Evolutionary conservation across 1,140 invertebrate genomes (phyloP).

Genomic region (Camponotus floridanus): DNA sequence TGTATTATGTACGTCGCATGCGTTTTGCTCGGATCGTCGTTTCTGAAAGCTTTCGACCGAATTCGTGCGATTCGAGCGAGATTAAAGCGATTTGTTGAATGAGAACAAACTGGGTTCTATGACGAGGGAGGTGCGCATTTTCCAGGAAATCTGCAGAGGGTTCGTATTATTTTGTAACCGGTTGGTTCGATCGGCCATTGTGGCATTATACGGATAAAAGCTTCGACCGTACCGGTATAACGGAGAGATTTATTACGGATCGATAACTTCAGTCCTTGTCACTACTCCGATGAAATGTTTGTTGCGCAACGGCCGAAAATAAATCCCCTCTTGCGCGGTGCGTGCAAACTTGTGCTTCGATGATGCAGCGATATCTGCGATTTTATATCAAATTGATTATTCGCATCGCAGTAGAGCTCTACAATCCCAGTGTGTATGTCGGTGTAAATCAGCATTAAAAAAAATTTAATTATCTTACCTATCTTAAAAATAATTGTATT

Average conservation of each 20-base stretch:
- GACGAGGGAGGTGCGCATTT: constrained; percentile 71
- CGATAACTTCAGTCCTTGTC: constrained; percentile 77
- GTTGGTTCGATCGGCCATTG: constrained; percentile 75
- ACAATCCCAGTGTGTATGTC: not conserved
- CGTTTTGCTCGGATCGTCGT: constrained; percentile 62
- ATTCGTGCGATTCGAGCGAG: constrained; percentile 71
- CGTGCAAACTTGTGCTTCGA: constrained; percentile 68
- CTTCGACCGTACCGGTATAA: constrained; percentile 73
- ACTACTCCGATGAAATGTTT: constrained; percentile 77
- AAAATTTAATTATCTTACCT: not conserved
- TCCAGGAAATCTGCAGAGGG: constrained; percentile 74
- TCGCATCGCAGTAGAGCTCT: not conserved
- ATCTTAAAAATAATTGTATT: not conserved
- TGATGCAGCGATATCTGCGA: constrained; percentile 48
- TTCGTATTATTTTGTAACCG: constrained; percentile 78
- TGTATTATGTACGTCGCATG: constrained; percentile 65
- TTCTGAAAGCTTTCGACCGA: constrained; percentile 68
- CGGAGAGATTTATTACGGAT: constrained; percentile 79
- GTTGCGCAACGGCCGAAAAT: constrained; percentile 70
- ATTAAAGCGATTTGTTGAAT: constrained; percentile 77
- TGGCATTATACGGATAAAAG: constrained; percentile 80
- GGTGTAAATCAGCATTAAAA: constrained; percentile 13
- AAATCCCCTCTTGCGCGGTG: constrained; percentile 74
- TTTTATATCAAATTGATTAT: constrained; percentile 59
- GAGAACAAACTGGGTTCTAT: constrained; percentile 72